Conservation (phyloP, 2,888 invertebrate species). For the Salpingus planirostris region DNA sequence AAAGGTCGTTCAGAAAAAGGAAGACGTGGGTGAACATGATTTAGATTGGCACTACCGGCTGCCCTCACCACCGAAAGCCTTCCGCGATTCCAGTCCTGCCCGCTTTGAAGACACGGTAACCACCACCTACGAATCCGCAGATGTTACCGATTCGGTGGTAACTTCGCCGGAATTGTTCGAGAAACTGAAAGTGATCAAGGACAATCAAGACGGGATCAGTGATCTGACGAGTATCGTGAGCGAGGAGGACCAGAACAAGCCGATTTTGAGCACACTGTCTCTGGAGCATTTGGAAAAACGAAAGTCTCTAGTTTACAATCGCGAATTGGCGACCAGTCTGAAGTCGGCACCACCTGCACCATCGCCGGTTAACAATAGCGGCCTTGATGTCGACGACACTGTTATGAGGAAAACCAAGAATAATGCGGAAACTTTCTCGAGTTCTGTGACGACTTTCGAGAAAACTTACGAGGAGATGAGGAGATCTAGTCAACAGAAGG, state of each 20-base stretch:
- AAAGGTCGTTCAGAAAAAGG: slow-evolving; percentile 1
- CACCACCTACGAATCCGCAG: slow-evolving; percentile 8
- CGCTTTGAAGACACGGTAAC: no score
- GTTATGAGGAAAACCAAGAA: slow-evolving; percentile 10
- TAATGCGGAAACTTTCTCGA: slow-evolving; percentile 22
- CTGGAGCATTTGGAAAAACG: slow-evolving; percentile 39
- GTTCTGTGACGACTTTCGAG: slow-evolving; percentile 22
- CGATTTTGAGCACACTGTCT: slow-evolving; percentile 34
- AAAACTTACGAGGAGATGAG: slow-evolving; percentile 22
- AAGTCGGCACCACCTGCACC: no score
- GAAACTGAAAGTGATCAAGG: slow-evolving; percentile 33
- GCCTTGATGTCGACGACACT: no score
- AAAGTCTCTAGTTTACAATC: slow-evolving; percentile 39
- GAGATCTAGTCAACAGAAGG: slow-evolving; percentile 18
- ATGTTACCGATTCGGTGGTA: slow-evolving; percentile 35
- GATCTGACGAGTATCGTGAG: slow-evolving; percentile 27
- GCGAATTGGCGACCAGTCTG: slow-evolving; percentile 40
- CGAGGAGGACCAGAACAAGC: slow-evolving; percentile 30
- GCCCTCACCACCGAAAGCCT: slow-evolving; percentile 52
- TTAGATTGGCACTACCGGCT: slow-evolving; percentile 49
- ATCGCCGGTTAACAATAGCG: no score
- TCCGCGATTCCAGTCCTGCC: slow-evolving; percentile 42
- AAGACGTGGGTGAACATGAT: slow-evolving; percentile 18
- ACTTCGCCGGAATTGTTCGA: slow-evolving; percentile 39
- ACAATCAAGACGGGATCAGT: slow-evolving; percentile 21